phyloP scores from a whole-genome alignment of 1,140 invertebrate genomes.

The Drosophila malerkotliana region DNA sequence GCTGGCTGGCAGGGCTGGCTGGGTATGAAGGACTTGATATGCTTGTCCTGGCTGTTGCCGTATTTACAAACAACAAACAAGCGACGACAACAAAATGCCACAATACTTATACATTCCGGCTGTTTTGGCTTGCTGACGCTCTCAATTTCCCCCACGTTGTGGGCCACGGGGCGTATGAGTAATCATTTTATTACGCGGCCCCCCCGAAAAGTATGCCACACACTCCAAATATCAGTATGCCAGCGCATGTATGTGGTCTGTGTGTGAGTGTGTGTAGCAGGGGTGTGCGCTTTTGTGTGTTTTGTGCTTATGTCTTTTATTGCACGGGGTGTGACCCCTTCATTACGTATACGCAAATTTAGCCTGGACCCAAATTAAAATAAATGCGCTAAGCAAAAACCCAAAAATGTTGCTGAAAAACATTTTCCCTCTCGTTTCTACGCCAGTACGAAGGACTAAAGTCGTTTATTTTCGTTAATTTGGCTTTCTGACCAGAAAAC shows the following conservation, averaged over 20 bases:
- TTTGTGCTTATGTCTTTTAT: constrained; percentile 41
- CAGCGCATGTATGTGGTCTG: not conserved
- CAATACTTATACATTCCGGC: constrained; percentile 13
- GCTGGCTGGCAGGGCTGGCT: not conserved
- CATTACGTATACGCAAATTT: constrained; percentile 66
- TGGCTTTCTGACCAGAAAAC: not conserved
- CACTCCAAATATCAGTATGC: constrained; percentile 18
- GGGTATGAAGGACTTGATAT: constrained; percentile 21
- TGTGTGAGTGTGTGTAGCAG: not conserved
- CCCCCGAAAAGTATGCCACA: constrained; percentile 44
- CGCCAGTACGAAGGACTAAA: not conserved
- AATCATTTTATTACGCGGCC: constrained; percentile 73
- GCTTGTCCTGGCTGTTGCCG: constrained; percentile 27
- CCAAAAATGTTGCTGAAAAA: constrained; percentile 33
- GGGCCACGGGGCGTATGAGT: constrained; percentile 59
- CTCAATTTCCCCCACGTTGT: constrained; percentile 48
- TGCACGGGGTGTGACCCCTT: constrained; percentile 36
- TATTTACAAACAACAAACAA: constrained; percentile 43
- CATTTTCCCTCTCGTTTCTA: constrained; percentile 37
- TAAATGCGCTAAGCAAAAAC: constrained; percentile 51
- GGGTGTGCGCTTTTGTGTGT: constrained; percentile 1
- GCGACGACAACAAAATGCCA: constrained; percentile 24
- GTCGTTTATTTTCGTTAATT: constrained; percentile 53
- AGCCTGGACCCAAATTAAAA: constrained; percentile 65
- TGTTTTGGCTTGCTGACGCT: constrained; percentile 52